A percentile compares a stretch with the other conserved stretches of the same genome.
Evolutionary conservation across 2,888 invertebrate genomes (phyloP).

Genomic region (Pyrrhosoma nymphula): DNA sequence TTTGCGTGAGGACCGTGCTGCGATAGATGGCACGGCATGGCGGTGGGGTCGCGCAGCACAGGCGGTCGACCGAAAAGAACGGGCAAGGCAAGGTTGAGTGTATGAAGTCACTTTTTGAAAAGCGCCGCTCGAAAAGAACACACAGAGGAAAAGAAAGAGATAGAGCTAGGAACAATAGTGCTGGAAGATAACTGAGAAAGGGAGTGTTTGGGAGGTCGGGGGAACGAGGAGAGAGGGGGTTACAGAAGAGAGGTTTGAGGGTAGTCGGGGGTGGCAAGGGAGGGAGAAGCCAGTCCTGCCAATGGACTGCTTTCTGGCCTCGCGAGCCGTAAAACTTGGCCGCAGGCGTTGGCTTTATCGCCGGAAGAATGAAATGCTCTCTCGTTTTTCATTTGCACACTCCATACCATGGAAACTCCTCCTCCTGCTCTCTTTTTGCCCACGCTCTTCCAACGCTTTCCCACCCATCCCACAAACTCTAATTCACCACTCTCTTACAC

Average conservation of each 20-base stretch:
- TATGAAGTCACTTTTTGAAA: no score
- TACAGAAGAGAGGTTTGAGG: neutral
- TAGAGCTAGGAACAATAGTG: neutral
- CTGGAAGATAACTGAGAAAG: neutral
- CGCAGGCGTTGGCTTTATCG: conserved; percentile 31
- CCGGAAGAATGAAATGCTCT: conserved; percentile 31
- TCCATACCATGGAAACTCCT: neutral
- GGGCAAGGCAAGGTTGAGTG: no score
- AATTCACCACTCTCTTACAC: neutral
- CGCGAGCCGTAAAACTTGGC: conserved; percentile 23
- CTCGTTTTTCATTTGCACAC: conserved; percentile 39
- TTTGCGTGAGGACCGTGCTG: neutral
- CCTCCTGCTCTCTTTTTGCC: neutral
- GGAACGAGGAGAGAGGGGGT: neutral
- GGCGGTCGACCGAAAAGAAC: neutral
- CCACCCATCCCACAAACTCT: neutral
- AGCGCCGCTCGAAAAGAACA: neutral
- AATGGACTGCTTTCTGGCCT: conserved; percentile 39
- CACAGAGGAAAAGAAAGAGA: neutral
- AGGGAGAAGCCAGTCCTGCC: neutral
- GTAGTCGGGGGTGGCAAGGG: neutral
- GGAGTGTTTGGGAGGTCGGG: neutral
- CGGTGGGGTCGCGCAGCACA: neutral
- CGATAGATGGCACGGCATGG: neutral
- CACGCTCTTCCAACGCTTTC: neutral